Base-by-base conservation (phyloP, 2,113 vertebrate species). In the Paraplagusia blochii region DNA sequence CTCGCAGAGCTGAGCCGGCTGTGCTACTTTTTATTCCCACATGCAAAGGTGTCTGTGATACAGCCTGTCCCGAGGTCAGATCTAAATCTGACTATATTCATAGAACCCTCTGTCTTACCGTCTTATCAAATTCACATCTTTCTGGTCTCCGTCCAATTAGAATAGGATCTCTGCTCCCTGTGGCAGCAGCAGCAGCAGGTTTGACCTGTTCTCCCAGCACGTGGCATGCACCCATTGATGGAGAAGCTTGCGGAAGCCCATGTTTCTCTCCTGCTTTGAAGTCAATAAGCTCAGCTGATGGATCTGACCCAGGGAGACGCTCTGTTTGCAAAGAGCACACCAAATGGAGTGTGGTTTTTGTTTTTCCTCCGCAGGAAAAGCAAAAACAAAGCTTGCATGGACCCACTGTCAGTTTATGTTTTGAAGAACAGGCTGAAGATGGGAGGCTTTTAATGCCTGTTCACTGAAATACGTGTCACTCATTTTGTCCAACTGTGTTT, bases 351-450 rank as follows among this genome's bases (percentile, higher is more conserved):
- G 59, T 71, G 54, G 54, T 74, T 82, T 72, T 84, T 72, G 63
- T 55, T 68, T 72, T 77, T 64, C 73, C 81, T 54, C 66, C 49
- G 62, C 61, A 58, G 50, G 75, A 71, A 55, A 69, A n/a, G 22
- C 22, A 29, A 6, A 72, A 74, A 63, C 15, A 42, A 38, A 65
- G 74, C 74, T 79, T 71, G 75, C 74, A 72, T 64, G 70, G 80
- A 84, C 76, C 69, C 8, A 34, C 80, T 86, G 83, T 87, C 85
- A 84, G 76, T 80, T 83, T 73, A 73, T 66, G 65, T 84, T 81
- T 78, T 71, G 59, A 55, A 74, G 74, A 80, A 75, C 79, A 82
- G 51, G 79, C 73, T 47, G 53, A 56, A 44, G 67, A 66, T 43
- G 63, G 75, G 65, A 52, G 66, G 66, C 53, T 3, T 12, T 64